Evolutionary conservation across 2,113 vertebrate species (phyloP).

Genomic region (Pseudolaguvia tuberculata): DNA sequence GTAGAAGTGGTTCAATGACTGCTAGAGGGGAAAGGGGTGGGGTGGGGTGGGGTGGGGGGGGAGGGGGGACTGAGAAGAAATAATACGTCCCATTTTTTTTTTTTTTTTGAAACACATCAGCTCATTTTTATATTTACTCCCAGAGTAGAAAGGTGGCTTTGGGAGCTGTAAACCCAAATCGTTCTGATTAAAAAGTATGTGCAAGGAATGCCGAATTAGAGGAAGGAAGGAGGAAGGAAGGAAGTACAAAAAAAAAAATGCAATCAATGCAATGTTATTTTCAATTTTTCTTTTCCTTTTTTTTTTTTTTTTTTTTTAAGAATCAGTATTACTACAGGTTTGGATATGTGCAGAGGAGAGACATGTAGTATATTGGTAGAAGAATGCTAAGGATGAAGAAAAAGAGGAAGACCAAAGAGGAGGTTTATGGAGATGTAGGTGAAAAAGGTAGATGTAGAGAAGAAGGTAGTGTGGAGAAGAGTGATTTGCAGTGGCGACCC

Average conservation of each 20-base stretch:
- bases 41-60: no score
- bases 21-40: background rate
- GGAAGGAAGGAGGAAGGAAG: background rate
- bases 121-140: constrained; percentile 3
- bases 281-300: background rate
- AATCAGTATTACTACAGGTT: constrained; percentile 21
- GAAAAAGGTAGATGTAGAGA: no score
- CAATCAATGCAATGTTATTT: constrained; percentile 12
- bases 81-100: background rate
- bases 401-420: no score
- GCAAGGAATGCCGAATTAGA: background rate
- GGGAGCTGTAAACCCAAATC: background rate
- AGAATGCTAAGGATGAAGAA: no score
- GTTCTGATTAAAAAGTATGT: background rate
- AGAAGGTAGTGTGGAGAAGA: no score
- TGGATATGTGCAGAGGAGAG: no score
- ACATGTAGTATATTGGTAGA: no score
- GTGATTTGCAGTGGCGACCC: no score
- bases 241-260: no score
- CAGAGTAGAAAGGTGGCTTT: constrained; percentile 13
- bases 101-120: background rate
- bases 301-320: background rate
- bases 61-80: no score
- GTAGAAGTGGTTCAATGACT: constrained; percentile 1
- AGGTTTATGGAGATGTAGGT: no score